These are phyloP conservation scores for Catharus minimus DNA, from an alignment of 2,113 vertebrate species.

Conservation along the genomic window DNA sequence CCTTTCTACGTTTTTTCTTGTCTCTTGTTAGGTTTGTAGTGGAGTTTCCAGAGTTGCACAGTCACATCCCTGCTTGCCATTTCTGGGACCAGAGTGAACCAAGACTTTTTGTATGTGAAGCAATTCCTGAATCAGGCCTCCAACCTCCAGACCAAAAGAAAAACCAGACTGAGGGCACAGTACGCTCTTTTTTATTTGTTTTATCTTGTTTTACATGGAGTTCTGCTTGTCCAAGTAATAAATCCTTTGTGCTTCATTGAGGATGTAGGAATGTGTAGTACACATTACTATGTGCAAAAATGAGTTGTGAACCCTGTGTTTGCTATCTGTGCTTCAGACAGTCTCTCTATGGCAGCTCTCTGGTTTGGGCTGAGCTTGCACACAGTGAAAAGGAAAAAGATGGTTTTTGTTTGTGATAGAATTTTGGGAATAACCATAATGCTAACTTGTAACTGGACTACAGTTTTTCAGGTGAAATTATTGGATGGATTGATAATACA, in stretches of 20 bases:
- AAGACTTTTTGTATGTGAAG: conserved; percentile 92
- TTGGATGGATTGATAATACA: background rate
- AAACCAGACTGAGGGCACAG: conserved; percentile 8
- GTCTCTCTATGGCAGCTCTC: background rate
- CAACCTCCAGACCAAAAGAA: conserved; percentile 1
- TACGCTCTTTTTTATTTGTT: conserved; percentile 20
- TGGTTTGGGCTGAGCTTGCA: background rate
- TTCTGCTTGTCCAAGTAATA: background rate
- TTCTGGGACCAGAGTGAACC: conserved; percentile 94
- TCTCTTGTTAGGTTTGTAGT: conserved; percentile 69
- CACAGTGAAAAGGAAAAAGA: background rate
- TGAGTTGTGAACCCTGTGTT: background rate
- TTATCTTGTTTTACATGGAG: background rate
- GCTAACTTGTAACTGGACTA: background rate
- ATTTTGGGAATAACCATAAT: background rate
- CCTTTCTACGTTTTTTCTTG: background rate
- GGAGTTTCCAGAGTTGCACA: conserved; percentile 66
- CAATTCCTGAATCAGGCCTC: conserved; percentile 46
- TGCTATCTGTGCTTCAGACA: background rate
- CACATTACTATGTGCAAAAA: background rate
- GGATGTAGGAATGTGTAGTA: background rate
- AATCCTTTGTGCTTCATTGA: background rate
- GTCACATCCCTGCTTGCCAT: conserved; percentile 82
- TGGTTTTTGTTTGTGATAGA: background rate
- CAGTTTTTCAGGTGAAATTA: background rate